Conservation (phyloP, 1,140 invertebrate genomes). For the Ladona fulva region DNA sequence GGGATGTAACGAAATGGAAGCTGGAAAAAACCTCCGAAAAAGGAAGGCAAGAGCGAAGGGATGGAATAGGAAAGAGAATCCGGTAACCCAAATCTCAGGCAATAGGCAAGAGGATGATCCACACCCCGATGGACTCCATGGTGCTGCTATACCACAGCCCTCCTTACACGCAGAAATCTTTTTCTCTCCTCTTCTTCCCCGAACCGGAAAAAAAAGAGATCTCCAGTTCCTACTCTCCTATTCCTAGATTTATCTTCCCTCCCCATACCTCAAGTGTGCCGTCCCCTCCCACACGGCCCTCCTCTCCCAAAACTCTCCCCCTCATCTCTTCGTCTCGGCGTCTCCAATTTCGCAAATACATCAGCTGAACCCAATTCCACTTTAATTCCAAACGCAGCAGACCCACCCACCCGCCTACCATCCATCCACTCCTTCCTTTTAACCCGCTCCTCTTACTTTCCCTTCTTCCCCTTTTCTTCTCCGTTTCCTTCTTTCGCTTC, state of each 20-base stretch:
- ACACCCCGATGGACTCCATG: background rate
- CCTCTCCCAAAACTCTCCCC: background rate
- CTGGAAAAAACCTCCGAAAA: too few relatives aligned
- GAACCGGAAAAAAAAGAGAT: background rate
- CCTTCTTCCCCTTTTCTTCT: slow-evolving; percentile 14
- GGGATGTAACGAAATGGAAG: too few relatives aligned
- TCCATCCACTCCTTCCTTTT: slow-evolving; percentile 12
- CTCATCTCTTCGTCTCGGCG: background rate
- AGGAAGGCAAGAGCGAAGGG: too few relatives aligned
- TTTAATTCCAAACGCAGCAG: slow-evolving; percentile 9
- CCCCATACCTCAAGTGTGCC: background rate
- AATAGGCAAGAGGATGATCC: background rate
- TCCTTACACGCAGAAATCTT: background rate
- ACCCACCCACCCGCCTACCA: background rate
- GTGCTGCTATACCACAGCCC: background rate
- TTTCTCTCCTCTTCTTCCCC: background rate
- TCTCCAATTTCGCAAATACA: slow-evolving; percentile 16
- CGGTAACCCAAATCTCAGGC: background rate
- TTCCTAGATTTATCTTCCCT: background rate
- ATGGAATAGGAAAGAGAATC: too few relatives aligned
- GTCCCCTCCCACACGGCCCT: background rate
- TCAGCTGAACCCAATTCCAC: slow-evolving; percentile 15
- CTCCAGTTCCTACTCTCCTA: background rate
- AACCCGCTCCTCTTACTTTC: slow-evolving; percentile 11
- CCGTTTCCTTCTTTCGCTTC: background rate